Conservation (phyloP, 1,140 invertebrate genomes). For the Thaumetopoea pityocampa region DNA sequence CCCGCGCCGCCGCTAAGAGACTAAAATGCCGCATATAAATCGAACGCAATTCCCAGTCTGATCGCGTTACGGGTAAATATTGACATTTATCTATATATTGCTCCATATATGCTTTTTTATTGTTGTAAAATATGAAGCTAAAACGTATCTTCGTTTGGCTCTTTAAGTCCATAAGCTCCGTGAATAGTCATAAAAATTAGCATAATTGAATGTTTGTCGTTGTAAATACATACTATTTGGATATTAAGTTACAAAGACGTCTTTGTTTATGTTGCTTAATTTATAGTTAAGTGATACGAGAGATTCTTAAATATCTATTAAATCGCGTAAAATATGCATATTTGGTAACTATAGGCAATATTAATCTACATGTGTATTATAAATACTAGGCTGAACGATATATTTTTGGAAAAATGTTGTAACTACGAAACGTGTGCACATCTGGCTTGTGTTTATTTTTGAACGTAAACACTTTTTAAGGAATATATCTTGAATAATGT, state of each 20-base stretch:
- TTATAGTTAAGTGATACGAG: conserved; percentile 43
- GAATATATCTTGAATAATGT: too few species aligned
- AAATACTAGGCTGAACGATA: too few species aligned
- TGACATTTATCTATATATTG: conserved; percentile 74
- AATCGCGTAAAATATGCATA: neutral
- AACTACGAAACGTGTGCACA: too few species aligned
- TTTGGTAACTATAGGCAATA: too few species aligned
- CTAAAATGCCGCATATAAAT: conserved; percentile 56
- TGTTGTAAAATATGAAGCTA: conserved; percentile 70
- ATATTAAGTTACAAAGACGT: conserved; percentile 43
- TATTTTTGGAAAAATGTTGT: too few species aligned
- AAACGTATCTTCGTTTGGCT: conserved; percentile 45
- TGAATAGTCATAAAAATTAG: conserved; percentile 67
- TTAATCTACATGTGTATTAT: too few species aligned
- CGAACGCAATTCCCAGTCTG: conserved; percentile 31
- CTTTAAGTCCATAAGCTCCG: conserved; percentile 52
- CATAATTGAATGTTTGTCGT: conserved; percentile 67
- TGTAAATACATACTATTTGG: conserved; percentile 58
- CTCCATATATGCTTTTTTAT: conserved; percentile 74
- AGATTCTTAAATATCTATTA: conserved; percentile 34
- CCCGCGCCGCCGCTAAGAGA: conserved; percentile 41
- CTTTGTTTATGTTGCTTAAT: conserved; percentile 55
- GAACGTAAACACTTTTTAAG: too few species aligned
- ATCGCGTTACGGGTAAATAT: conserved; percentile 49
- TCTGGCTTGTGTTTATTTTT: too few species aligned